These are phyloP conservation scores for Oscheius onirici DNA, from an alignment of 2,888 invertebrate species.

Conservation along the genomic window DNA sequence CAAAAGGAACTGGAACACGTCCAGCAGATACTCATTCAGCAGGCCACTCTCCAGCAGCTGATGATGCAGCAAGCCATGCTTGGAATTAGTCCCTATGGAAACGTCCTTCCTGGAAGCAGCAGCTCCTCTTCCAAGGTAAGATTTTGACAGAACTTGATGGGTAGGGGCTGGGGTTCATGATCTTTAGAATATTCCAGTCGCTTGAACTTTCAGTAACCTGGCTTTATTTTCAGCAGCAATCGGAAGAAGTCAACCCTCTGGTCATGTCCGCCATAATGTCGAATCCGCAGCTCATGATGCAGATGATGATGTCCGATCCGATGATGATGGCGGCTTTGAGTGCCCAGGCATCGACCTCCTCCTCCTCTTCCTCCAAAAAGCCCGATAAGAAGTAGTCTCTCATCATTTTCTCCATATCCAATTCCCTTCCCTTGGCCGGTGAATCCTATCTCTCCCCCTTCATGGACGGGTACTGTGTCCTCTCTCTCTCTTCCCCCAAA, in stretches of 20 bases:
- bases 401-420: not conserved
- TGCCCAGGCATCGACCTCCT: not conserved
- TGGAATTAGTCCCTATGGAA: not conserved
- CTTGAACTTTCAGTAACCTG: no score
- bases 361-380: conserved; percentile 19
- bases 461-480: conserved; percentile 11
- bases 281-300: conserved; percentile 28
- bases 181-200: no score
- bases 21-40: conserved; percentile 53
- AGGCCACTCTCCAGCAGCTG: conserved; percentile 47
- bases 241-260: conserved; percentile 41
- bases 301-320: conserved; percentile 37
- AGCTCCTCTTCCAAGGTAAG: conserved; percentile 13
- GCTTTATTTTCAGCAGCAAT: no score
- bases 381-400: not conserved
- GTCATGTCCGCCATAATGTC: conserved; percentile 34
- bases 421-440: conserved; percentile 8
- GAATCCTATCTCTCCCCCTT: not conserved
- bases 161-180: no score
- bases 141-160: not conserved
- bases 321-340: conserved; percentile 7
- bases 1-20: conserved; percentile 33
- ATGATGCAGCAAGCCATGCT: conserved; percentile 51
- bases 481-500: conserved; percentile 3
- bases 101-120: not conserved